Percentiles rank a stretch among this genome's conserved stretches.
phyloP scores from a whole-genome alignment of 2,888 invertebrate species.

The Drosophila atroscutellata region DNA sequence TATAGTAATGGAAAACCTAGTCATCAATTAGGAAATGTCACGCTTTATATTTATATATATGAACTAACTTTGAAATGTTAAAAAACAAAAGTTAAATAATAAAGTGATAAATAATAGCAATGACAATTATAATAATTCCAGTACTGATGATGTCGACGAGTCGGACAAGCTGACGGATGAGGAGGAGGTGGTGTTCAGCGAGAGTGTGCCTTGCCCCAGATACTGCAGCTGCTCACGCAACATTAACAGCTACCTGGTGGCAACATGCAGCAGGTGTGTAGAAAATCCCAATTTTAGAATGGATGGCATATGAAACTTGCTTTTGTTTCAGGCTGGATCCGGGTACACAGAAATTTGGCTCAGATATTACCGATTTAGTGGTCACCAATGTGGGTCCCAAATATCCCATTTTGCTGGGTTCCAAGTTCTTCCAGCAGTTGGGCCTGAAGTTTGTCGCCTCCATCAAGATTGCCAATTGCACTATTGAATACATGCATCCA shows the following conservation, averaged over 20 bases:
- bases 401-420: constrained; percentile 87
- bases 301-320: not conserved
- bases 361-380: constrained; percentile 88
- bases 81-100: not conserved
- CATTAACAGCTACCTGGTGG: constrained; percentile 87
- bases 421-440: constrained; percentile 87
- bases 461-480: constrained; percentile 89
- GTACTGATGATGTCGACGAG: constrained; percentile 73
- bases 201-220: constrained; percentile 87
- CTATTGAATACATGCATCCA: constrained; percentile 88
- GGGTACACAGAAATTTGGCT: constrained; percentile 88
- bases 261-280: constrained; percentile 87
- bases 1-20: not conserved
- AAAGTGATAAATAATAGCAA: not conserved
- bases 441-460: constrained; percentile 89
- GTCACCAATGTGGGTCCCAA: constrained; percentile 88
- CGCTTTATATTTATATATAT: not conserved
- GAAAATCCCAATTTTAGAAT: accelerated
- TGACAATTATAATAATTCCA: constrained; percentile 1
- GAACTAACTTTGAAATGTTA: not conserved
- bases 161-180: constrained; percentile 78
- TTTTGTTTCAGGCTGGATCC: constrained; percentile 86
- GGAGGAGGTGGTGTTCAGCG: constrained; percentile 82
- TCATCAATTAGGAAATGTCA: not conserved
- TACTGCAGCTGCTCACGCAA: constrained; percentile 88